Evolutionary conservation across 2,113 vertebrate species (phyloP), one percentile per base, ranked within the genome.

Genomic region (Trogon melanurus): DNA sequence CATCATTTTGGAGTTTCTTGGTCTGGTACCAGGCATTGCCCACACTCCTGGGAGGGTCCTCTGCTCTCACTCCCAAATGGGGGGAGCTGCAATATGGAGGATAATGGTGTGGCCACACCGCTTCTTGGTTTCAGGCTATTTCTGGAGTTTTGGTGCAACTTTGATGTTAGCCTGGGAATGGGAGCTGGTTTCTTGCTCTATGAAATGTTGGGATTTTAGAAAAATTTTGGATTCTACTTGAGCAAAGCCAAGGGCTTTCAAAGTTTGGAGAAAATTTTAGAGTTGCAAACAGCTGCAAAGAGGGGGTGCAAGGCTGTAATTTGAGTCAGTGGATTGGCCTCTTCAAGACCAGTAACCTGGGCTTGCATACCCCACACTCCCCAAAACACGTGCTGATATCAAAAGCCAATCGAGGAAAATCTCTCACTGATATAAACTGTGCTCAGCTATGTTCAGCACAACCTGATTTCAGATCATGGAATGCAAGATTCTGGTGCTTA

Each of bases 341-440:
- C 50, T 50, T 21, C 9, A 21, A 44, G 34, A 62, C n/a, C n/a
- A 53, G 16, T 16, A 67, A 41, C 16, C 16, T 11, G 36, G 23
- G 5, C 26, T 60, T 79, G n/a, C 23, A 17, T 41, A 13, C 11
- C 9, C 47, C 54, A 5, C 34, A 34, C 4, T 47, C 47, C 13
- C 47, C 8, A 54, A 44, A 69, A 65, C 6, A 9, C 14, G 62
- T 69, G 29, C 34, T 85, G 54, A 69, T n/a, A 48, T 14, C 41
- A 25, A 81, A 86, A 5, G 4, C 34, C 62, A 41, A 50, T 21
- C 6, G 10, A 65, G 12, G 16, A 2, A 6, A 60, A 14, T 36
- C 56, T 38, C 29, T 79, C 0, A 0, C 48, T 82, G 74, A 56
- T 79, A 22, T 0, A 1, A 72, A 53, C 22, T 3, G 2, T 0